Conservation (phyloP, 2,113 vertebrate genomes). For the Labeo catla region DNA sequence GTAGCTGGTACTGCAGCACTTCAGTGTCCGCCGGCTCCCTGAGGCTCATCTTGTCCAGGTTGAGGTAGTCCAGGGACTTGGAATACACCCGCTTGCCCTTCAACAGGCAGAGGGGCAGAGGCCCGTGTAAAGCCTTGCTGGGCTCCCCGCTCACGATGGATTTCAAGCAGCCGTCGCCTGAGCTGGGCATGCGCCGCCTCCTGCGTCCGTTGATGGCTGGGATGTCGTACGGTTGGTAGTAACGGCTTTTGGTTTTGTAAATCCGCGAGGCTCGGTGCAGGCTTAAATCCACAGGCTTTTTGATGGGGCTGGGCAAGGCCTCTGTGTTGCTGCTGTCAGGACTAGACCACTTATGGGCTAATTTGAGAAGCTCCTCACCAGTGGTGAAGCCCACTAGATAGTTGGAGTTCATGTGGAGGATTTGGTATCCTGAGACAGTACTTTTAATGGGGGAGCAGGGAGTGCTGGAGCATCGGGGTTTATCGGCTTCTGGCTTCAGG, state of each 20-base stretch:
- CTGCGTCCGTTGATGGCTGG: conserved; percentile 86
- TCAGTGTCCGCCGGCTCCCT: conserved; percentile 94
- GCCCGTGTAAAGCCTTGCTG: conserved; percentile 82
- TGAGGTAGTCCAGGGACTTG: conserved; percentile 98
- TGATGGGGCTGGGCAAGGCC: conserved; percentile 67
- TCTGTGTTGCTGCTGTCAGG: conserved; percentile 78
- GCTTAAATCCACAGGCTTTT: conserved; percentile 84
- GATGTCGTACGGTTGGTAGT: conserved; percentile 95
- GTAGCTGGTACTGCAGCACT: conserved; percentile 92
- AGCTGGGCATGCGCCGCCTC: conserved; percentile 91
- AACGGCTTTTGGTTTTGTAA: conserved; percentile 87
- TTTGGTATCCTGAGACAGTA: conserved; percentile 90
- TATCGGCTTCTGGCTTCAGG: conserved; percentile 81
- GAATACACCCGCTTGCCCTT: conserved; percentile 90
- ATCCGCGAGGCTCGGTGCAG: conserved; percentile 83
- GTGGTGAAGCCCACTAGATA: conserved; percentile 95
- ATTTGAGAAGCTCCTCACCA: conserved; percentile 92
- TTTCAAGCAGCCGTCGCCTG: conserved; percentile 89
- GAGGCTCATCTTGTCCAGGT: conserved; percentile 94
- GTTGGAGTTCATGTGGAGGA: conserved; percentile 97
- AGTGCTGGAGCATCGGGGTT: conserved; percentile 92
- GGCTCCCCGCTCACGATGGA: conserved; percentile 81
- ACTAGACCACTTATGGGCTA: conserved; percentile 85
- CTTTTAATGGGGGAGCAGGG: conserved; percentile 91
- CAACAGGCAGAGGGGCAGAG: conserved; percentile 89